Evolutionary conservation across 2,888 invertebrate genomes (phyloP).

Genomic region (Drosophila meridiana): DNA sequence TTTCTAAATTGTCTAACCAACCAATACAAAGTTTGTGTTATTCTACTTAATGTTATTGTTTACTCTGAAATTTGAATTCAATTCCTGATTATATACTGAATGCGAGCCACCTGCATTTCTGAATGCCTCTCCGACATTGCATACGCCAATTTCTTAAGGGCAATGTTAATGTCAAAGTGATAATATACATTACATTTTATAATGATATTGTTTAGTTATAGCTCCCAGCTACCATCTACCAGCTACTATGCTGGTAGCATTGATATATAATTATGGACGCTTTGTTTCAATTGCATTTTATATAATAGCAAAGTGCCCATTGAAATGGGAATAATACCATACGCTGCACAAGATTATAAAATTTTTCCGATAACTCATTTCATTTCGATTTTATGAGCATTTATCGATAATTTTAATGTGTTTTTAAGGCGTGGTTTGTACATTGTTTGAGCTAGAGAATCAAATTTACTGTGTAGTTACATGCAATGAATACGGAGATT

Average conservation of each 20-base stretch:
- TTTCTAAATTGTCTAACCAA: slow-evolving; percentile 21
- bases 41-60: slow-evolving; percentile 27
- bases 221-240: not conserved
- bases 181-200: slow-evolving; percentile 55
- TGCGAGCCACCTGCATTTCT: slow-evolving; percentile 57
- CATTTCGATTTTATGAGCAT: too few relatives aligned
- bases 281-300: slow-evolving; percentile 45
- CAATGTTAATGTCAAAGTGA: slow-evolving; percentile 75
- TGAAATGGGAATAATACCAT: too few relatives aligned
- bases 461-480: too few relatives aligned
- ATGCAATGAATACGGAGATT: too few relatives aligned
- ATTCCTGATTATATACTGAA: slow-evolving; percentile 17
- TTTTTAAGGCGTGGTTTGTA: too few relatives aligned
- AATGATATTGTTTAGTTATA: slow-evolving; percentile 30
- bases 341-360: too few relatives aligned
- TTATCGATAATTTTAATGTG: too few relatives aligned
- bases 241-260: slow-evolving; percentile 29
- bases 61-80: slow-evolving; percentile 1
- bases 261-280: slow-evolving; percentile 62
- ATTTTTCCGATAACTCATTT: too few relatives aligned
- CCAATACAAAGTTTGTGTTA: slow-evolving; percentile 23
- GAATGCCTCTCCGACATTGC: slow-evolving; percentile 19
- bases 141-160: slow-evolving; percentile 55
- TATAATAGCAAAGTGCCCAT: slow-evolving; percentile 36
- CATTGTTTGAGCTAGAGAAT: too few relatives aligned